Evolutionary conservation across 2,888 invertebrate species (phyloP), one percentile per base, ranked within the genome.

Genomic region (Drosophila dives): DNA sequence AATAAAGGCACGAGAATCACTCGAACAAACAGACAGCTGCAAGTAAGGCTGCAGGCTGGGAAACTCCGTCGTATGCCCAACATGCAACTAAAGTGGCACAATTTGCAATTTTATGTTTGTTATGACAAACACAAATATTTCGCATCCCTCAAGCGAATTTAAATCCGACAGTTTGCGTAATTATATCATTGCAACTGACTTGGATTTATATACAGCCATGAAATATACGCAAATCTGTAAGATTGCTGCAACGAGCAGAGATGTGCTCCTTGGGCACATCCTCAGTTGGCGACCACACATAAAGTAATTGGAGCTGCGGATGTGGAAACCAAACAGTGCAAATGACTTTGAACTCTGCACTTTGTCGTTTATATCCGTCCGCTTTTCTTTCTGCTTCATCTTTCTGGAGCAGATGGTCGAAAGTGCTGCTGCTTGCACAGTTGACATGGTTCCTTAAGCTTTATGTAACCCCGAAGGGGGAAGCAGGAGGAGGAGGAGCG

Each of bases 261-360:
- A 62, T 64, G 64, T 55, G 62, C 64, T 74, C 62, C 64, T 64
- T 64, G 11, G 33, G 56, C 60, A 54, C 49, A 73, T 54, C 33
- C 54, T 63, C 48, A 65, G 68, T 72, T 61, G 55, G 55, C 80
- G 63, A 58, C 71, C 67, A 69, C 62, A 72, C 62, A 72, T 61
- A 70, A 72, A 76, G 73, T 87, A 89, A 87, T 84, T 85, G 85
- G 82, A 86, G 75, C 72, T 79, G 75, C 72, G 80, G 65, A 79
- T 84, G 80, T 83, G 83, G 75, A 80, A 72, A 65, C 70, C 72
- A 80, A 84, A 75, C 72, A 80, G 56, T 86, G 75, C 80, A 72
- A 83, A 88, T 77, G 77, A 80, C 89, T 86, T 80, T 86, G 66
- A 77, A 69, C 59, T 74, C 58, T 72, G 65, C 72, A 70, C 32